Evolutionary conservation across 2,113 vertebrate species (phyloP), one percentile per base, ranked within the genome.

Genomic region (Gopherus evgoodei): DNA sequence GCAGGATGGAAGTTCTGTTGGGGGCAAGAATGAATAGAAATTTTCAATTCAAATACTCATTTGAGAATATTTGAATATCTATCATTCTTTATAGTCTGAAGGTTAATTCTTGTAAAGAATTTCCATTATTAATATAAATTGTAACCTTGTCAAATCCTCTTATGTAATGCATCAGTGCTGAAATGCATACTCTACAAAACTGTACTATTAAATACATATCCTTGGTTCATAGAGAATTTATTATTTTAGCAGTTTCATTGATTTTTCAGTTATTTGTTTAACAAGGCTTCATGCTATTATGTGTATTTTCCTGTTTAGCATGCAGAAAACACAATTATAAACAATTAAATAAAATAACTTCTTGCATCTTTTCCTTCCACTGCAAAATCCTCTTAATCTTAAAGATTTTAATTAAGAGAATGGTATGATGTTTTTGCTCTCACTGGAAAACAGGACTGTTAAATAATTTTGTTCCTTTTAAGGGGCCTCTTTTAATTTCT

Each of bases 61-160:
- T 98, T 97, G 65, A 96, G 97, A 97, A 94, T 98, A 98, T 98
- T 97, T 98, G 94, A 98, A 97, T 98, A 98, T 98, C 96, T 98
- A 97, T 97, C 97, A 97, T 97, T 98, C 98, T 97, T 97, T 97
- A 90, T 96, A 97, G 93, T 93, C 96, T 96, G 97, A 97, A 98
- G 98, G 97, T 98, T 98, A 98, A 98, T 98, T 98, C 95, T 97
- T 97, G 93, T 94, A 97, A 98, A 98, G 96, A 98, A 98, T 98
- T 98, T 98, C 98, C 97, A 98, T 98, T 98, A 98, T 97, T 97
- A 98, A 95, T 94, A 97, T 90, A 97, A 97, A 98, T 97, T 97
- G 96, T 97, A 98, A 98, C 98, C 98, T 98, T 98, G 97, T 98
- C 98, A 98, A 98, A 97, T 97, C 92, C 56, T 98, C 97, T 98